phyloP scores from a whole-genome alignment of 2,797 vertebrate species.

The Psittacula echo region DNA sequence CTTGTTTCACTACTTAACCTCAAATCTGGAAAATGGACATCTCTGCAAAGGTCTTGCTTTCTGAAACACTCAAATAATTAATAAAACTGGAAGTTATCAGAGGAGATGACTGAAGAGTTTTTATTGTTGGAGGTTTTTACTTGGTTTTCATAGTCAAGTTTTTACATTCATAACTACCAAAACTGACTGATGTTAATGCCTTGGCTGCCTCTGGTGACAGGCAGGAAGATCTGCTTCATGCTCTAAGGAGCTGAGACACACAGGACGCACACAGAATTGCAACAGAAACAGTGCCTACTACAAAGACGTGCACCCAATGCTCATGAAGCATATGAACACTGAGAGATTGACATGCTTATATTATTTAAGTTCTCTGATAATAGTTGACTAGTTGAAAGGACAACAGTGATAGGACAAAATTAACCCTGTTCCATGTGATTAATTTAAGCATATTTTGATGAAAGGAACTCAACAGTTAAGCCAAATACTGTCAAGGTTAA shows the following conservation, averaged over 20 bases:
- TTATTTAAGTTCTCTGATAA: not conserved
- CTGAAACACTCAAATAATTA: not conserved
- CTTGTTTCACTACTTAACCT: not conserved
- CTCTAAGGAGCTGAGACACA: not conserved
- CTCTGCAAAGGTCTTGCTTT: not conserved
- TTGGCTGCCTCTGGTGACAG: not conserved
- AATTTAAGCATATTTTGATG: not conserved
- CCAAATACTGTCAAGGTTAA: not conserved
- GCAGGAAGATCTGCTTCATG: not conserved
- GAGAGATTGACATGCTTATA: not conserved
- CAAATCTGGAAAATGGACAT: not conserved
- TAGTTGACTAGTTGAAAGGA: not conserved
- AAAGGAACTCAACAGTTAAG: not conserved
- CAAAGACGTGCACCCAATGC: not conserved
- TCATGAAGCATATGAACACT: fast-evolving
- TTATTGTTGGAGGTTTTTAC: not conserved
- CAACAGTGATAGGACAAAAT: not conserved
- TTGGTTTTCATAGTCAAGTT: not conserved
- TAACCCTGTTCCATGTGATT: not conserved
- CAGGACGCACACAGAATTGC: not conserved
- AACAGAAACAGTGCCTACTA: not conserved
- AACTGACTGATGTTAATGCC: not conserved
- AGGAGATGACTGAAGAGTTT: not conserved
- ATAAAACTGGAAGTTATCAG: not conserved
- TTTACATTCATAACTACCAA: not conserved